Evolutionary conservation across 1,140 invertebrate species (phyloP).

Genomic region (Proctacanthus coquilletti): DNA sequence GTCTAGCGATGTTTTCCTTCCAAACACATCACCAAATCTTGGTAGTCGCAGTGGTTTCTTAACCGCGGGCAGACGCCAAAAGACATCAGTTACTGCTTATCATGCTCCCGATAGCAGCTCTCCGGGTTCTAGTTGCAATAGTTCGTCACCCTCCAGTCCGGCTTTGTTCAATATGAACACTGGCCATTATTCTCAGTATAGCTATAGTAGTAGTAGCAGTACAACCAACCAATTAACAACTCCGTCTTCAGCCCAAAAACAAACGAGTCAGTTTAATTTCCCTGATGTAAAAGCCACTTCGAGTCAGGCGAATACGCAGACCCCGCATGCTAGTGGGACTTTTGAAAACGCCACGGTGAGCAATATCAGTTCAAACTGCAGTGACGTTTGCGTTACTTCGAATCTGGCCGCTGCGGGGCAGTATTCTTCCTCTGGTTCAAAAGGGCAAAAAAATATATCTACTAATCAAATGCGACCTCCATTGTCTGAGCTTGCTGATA

Average conservation of each 20-base stretch:
- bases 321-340: too few species aligned
- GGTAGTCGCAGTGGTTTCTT: conserved; percentile 3
- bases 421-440: too few species aligned
- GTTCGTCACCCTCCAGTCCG: conserved; percentile 88
- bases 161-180: conserved; percentile 44
- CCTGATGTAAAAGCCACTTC: conserved; percentile 38
- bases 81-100: conserved; percentile 11
- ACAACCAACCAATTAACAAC: conserved; percentile 11
- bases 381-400: too few species aligned
- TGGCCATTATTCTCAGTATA: too few species aligned
- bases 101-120: conserved; percentile 72
- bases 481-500: conserved; percentile 42
- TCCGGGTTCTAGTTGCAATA: conserved; percentile 90
- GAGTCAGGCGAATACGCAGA: not conserved
- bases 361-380: conserved; percentile 4
- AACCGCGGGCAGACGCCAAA: conserved; percentile 3
- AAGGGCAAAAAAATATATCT: not conserved
- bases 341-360: too few species aligned
- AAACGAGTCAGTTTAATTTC: conserved; percentile 67
- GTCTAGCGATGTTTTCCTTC: conserved; percentile 38
- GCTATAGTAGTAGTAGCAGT: conserved; percentile 9
- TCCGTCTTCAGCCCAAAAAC: conserved; percentile 31
- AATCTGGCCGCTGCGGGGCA: too few species aligned
- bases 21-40: conserved; percentile 31
- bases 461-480: conserved; percentile 20